These are phyloP conservation scores for Pimephales promelas DNA, from an alignment of 2,113 vertebrate genomes.

Conservation along the genomic window DNA sequence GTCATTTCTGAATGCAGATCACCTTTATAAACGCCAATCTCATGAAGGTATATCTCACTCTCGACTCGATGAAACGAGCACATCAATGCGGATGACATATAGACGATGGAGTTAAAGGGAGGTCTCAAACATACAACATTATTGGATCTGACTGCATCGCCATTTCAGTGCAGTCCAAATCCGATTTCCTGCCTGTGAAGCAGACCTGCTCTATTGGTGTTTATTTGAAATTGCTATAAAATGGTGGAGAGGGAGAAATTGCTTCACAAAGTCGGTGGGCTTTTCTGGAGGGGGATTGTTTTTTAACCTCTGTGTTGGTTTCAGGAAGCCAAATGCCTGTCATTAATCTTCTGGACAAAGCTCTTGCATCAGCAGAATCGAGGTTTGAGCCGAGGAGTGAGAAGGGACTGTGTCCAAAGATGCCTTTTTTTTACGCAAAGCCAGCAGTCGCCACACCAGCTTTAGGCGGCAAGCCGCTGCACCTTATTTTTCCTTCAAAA, in stretches of 20 bases:
- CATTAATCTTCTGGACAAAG: constrained; percentile 73
- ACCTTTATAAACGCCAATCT: background rate
- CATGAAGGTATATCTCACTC: background rate
- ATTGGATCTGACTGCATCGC: constrained; percentile 49
- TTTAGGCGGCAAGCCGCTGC: constrained; percentile 33
- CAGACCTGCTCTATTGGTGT: constrained; percentile 52
- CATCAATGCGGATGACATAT: background rate
- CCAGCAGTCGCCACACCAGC: background rate
- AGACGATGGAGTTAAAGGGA: constrained; percentile 32
- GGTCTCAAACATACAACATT: constrained; percentile 35
- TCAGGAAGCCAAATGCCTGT: constrained; percentile 65
- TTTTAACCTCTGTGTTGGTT: constrained; percentile 69
- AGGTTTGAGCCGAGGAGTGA: constrained; percentile 53
- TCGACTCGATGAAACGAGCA: background rate
- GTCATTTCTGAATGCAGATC: background rate
- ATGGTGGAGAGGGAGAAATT: constrained; percentile 57
- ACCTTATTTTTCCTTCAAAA: constrained; percentile 67
- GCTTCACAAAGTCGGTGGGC: constrained; percentile 56
- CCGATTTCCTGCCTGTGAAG: constrained; percentile 46
- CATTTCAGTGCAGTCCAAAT: constrained; percentile 51
- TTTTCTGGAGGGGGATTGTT: constrained; percentile 66
- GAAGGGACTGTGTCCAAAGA: constrained; percentile 62
- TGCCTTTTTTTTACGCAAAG: constrained; percentile 37
- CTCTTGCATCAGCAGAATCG: constrained; percentile 70
- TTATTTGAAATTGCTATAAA: constrained; percentile 58